Conservation (phyloP, 2,797 vertebrate species). For the Otolemur crassicaudatus region DNA sequence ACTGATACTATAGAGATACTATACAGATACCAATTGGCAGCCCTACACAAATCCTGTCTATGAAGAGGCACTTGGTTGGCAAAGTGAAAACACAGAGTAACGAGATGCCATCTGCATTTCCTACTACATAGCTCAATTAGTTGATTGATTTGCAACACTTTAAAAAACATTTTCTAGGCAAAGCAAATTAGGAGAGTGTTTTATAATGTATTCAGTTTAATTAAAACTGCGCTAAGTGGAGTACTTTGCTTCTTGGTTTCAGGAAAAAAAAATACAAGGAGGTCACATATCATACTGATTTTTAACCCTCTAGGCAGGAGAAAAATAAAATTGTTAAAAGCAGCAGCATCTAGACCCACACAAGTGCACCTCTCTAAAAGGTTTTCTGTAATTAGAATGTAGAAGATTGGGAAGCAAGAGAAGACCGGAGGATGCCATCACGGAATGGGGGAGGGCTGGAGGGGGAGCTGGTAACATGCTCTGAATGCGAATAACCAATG, state of each 20-base stretch:
- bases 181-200: slow-evolving; percentile 82
- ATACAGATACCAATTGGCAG: slow-evolving; percentile 35
- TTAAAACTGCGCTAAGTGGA: slow-evolving; percentile 80
- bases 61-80: slow-evolving; percentile 68
- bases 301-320: slow-evolving; percentile 61
- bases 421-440: background rate
- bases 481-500: slow-evolving; percentile 66
- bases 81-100: slow-evolving; percentile 33
- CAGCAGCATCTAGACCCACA: slow-evolving; percentile 60
- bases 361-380: slow-evolving; percentile 65
- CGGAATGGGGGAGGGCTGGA: background rate
- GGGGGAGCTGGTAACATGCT: background rate
- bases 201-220: slow-evolving; percentile 81
- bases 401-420: background rate
- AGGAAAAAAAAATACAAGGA: slow-evolving; percentile 58
- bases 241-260: slow-evolving; percentile 73
- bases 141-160: slow-evolving; percentile 81
- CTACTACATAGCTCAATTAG: slow-evolving; percentile 73
- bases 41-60: background rate
- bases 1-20: background rate
- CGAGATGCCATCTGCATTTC: slow-evolving; percentile 79
- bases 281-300: slow-evolving; percentile 76
- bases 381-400: slow-evolving; percentile 68
- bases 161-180: slow-evolving; percentile 81
- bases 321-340: slow-evolving; percentile 64